Evolutionary conservation across 2,113 vertebrate species (phyloP).

Genomic region (Perognathus longimembris): DNA sequence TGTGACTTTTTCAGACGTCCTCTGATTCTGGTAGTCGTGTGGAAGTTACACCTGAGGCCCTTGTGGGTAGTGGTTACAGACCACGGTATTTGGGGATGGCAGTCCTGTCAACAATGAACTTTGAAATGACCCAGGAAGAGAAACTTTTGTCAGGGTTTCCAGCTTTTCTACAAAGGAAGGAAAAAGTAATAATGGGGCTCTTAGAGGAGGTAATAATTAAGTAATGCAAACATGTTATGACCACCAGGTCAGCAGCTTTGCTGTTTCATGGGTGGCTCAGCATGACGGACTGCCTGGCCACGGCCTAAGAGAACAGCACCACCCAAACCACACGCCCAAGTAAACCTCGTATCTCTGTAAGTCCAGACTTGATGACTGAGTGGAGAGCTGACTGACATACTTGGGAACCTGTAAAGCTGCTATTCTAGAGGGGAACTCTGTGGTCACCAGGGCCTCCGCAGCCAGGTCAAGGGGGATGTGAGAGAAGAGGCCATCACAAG

Average conservation of each 20-base stretch:
- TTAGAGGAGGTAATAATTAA: neutral
- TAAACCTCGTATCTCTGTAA: neutral
- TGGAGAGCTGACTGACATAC: neutral
- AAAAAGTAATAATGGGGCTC: neutral
- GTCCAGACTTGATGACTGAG: neutral
- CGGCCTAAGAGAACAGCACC: neutral
- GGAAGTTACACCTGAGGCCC: neutral
- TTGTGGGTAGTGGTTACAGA: neutral
- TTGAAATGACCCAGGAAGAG: neutral
- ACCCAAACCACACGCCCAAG: neutral
- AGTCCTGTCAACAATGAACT: neutral
- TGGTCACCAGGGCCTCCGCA: neutral
- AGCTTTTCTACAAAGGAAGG: neutral
- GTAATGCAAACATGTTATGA: too few relatives aligned
- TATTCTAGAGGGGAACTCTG: too few relatives aligned
- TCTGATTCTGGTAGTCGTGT: neutral
- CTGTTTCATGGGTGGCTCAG: too few relatives aligned
- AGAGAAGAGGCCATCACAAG: neutral
- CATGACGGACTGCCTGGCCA: neutral
- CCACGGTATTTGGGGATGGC: neutral
- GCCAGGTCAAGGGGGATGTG: accelerated
- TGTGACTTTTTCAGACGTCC: neutral
- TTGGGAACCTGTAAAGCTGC: too few relatives aligned
- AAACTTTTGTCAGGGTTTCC: neutral
- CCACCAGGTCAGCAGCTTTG: neutral